These are phyloP conservation scores for Doryteuthis pealeii DNA, from an alignment of 1,140 invertebrate species.

Conservation along the genomic window DNA sequence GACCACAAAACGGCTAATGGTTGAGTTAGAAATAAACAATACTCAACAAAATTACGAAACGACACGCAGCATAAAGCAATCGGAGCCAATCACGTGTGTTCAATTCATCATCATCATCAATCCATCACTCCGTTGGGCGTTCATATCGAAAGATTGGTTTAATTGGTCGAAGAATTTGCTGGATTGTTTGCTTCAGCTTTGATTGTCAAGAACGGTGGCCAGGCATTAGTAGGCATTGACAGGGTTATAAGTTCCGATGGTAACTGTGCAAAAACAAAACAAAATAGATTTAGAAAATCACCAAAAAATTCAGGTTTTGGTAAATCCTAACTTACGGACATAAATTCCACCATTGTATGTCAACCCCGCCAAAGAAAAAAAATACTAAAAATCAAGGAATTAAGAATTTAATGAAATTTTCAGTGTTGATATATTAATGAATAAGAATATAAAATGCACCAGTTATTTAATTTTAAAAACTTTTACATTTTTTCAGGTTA, in stretches of 20 bases:
- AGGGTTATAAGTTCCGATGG: constrained; percentile 8
- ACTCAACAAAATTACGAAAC: constrained; percentile 75
- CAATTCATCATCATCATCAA: constrained; percentile 61
- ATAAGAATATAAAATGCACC: too few relatives aligned
- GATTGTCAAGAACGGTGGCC: constrained; percentile 20
- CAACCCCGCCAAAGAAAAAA: too few relatives aligned
- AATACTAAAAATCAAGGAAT: too few relatives aligned
- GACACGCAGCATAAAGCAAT: constrained; percentile 76
- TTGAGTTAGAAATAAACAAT: constrained; percentile 89
- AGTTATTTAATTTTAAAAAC: too few relatives aligned
- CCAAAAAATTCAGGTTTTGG: too few relatives aligned
- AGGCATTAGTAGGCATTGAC: constrained; percentile 29
- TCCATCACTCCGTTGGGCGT: constrained; percentile 50
- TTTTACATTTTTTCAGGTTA: too few relatives aligned
- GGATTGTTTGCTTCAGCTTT: constrained; percentile 25
- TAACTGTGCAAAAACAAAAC: background rate
- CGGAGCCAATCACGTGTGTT: constrained; percentile 83
- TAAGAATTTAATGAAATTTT: too few relatives aligned
- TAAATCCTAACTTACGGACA: too few relatives aligned
- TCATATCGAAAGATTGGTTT: constrained; percentile 51
- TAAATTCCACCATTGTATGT: too few relatives aligned
- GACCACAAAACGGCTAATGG: constrained; percentile 75
- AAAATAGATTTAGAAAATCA: background rate
- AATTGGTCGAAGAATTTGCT: constrained; percentile 26
- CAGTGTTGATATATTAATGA: too few relatives aligned